These are phyloP conservation scores for Motacilla alba DNA, from an alignment of 2,113 vertebrate genomes.

Conservation along the genomic window DNA sequence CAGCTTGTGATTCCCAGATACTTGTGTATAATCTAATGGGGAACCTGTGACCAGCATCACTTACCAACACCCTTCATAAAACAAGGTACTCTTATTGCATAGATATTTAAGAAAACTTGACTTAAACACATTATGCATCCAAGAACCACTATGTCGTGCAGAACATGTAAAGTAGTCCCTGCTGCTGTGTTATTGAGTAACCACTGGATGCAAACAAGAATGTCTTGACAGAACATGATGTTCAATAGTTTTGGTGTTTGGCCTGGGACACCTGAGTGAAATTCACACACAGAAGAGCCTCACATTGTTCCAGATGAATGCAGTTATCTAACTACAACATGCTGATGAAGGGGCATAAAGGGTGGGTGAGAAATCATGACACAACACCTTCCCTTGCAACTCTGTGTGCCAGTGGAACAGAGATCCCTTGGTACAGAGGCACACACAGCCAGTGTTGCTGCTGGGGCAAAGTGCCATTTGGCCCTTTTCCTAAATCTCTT, in stretches of 20 bases:
- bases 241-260: neutral
- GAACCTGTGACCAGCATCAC: neutral
- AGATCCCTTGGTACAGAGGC: neutral
- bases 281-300: neutral
- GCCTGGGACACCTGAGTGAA: neutral
- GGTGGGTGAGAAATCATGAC: neutral
- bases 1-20: neutral
- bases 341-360: neutral
- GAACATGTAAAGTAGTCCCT: neutral
- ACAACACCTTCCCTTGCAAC: neutral
- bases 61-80: neutral
- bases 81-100: neutral
- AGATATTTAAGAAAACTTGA: neutral
- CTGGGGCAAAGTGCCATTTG: neutral
- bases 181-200: neutral
- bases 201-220: neutral
- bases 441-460: neutral
- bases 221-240: neutral
- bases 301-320: neutral
- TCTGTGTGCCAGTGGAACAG: neutral
- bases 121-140: neutral
- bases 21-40: neutral
- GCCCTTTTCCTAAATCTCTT: neutral
- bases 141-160: neutral
- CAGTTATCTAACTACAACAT: neutral